phyloP scores from a whole-genome alignment of 2,797 vertebrate genomes.

The Cossypha polioptera region DNA sequence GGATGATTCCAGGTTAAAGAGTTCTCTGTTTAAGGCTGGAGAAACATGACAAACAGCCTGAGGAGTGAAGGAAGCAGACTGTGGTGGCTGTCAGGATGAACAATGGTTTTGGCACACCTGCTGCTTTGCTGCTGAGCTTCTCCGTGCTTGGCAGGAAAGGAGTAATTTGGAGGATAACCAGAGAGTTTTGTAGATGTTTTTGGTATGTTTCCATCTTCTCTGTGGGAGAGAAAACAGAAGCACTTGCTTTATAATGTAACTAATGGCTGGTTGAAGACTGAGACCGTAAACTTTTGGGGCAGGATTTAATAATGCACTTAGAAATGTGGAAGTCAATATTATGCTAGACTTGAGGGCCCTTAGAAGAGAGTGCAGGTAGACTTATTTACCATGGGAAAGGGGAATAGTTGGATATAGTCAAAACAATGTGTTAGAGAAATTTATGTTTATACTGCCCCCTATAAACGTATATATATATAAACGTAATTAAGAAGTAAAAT shows the following conservation, averaged over 20 bases:
- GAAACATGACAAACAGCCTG: not conserved
- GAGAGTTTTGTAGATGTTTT: constrained; percentile 40
- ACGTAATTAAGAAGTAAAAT: not conserved
- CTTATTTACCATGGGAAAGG: not conserved
- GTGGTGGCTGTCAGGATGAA: constrained; percentile 44
- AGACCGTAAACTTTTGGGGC: not conserved
- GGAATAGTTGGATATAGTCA: not conserved
- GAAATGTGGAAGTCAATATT: not conserved
- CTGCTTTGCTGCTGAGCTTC: not conserved
- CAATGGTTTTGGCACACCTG: constrained; percentile 60
- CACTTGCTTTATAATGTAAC: not conserved
- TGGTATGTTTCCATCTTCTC: constrained; percentile 34
- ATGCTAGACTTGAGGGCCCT: not conserved
- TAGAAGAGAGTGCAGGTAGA: not conserved
- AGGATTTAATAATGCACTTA: constrained; percentile 1
- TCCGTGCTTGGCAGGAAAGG: constrained; percentile 6
- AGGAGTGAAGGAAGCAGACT: constrained; percentile 30
- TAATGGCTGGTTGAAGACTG: not conserved
- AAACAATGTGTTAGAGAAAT: not conserved
- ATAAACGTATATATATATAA: not conserved
- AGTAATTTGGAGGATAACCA: constrained; percentile 44
- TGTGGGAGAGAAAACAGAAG: constrained; percentile 4
- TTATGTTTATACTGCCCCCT: not conserved
- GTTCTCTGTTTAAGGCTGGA: not conserved
- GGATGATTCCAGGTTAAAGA: not conserved